Conservation (phyloP, 2,888 invertebrate species). For the Papilio protenor region DNA sequence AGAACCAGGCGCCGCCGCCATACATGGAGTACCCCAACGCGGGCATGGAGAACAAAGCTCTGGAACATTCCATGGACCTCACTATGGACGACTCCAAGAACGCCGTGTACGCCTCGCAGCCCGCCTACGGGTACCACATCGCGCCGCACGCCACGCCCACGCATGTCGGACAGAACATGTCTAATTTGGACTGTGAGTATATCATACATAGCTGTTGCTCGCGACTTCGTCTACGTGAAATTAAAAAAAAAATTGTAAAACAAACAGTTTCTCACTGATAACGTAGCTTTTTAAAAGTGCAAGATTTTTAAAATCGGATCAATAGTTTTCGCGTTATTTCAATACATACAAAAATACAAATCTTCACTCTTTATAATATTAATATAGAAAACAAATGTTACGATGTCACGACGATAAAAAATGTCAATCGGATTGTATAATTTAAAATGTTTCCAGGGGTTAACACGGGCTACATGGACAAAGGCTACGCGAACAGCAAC, state of each 20-base stretch:
- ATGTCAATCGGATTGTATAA: background rate
- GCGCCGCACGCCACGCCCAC: slow-evolving; percentile 86
- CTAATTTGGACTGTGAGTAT: slow-evolving; percentile 91
- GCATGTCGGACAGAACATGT: slow-evolving; percentile 87
- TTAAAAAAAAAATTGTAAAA: too few relatives aligned
- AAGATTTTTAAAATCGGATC: too few relatives aligned
- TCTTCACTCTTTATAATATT: too few relatives aligned
- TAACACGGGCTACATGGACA: slow-evolving; percentile 95
- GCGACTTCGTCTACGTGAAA: too few relatives aligned
- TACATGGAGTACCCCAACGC: slow-evolving; percentile 94
- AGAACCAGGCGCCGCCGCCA: slow-evolving; percentile 90
- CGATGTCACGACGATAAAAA: background rate
- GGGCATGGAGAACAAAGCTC: slow-evolving; percentile 95
- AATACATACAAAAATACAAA: too few relatives aligned
- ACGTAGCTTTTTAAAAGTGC: too few relatives aligned
- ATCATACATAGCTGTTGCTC: background rate
- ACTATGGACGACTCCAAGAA: slow-evolving; percentile 95
- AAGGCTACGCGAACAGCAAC: slow-evolving; percentile 96
- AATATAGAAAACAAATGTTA: too few relatives aligned
- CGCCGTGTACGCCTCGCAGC: slow-evolving; percentile 92
- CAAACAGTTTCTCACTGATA: too few relatives aligned
- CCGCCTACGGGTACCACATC: slow-evolving; percentile 93
- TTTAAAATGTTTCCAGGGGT: slow-evolving; percentile 84
- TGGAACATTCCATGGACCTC: slow-evolving; percentile 95
- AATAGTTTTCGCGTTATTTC: too few relatives aligned